These are phyloP conservation scores for Oceanites oceanicus DNA, from an alignment of 2,113 vertebrate species.

Conservation along the genomic window DNA sequence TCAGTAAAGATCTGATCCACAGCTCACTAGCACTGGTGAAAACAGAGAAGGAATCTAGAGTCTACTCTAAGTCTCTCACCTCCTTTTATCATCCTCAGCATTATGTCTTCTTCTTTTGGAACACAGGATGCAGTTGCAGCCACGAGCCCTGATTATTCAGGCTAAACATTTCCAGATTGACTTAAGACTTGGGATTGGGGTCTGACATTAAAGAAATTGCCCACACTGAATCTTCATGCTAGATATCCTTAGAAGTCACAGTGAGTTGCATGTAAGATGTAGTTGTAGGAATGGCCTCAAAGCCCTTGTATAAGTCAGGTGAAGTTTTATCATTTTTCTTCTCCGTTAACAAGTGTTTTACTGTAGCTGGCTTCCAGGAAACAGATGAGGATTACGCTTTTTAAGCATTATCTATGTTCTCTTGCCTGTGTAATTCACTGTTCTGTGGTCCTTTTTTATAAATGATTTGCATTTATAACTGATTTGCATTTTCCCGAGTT, in stretches of 20 bases:
- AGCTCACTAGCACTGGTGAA: background rate
- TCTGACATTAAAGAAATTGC: background rate
- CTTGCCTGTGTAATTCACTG: background rate
- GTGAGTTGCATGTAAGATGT: background rate
- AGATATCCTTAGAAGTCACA: background rate
- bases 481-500: background rate
- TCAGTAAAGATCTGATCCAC: background rate
- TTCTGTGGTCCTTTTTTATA: background rate
- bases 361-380: background rate
- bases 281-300: background rate
- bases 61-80: background rate
- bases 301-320: background rate
- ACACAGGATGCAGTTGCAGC: background rate
- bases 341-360: background rate
- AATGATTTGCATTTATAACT: background rate
- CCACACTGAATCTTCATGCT: background rate
- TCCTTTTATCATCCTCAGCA: background rate
- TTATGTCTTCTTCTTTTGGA: background rate
- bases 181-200: background rate
- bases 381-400: background rate
- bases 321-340: background rate
- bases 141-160: background rate
- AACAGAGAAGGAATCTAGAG: background rate
- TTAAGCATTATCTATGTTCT: background rate
- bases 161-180: background rate